Evolutionary conservation across 2,113 vertebrate genomes (phyloP).

Genomic region (Henicopernis longicauda): DNA sequence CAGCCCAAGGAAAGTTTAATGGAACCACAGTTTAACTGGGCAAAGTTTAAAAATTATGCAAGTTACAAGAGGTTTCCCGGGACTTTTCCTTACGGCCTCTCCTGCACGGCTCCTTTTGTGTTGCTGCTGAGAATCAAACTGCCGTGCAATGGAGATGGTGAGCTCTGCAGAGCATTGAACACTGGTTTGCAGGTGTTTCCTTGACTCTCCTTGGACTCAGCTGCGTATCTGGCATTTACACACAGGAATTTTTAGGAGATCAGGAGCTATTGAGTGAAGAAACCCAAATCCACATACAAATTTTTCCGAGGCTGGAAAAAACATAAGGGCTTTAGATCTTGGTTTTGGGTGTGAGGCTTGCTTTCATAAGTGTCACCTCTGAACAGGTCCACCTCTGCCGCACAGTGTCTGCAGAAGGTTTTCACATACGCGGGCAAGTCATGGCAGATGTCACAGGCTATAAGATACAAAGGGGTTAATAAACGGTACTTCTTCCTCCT

Average conservation of each 20-base stretch:
- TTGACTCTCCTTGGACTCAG: not conserved
- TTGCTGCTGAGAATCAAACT: not conserved
- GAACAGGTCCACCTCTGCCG: not conserved
- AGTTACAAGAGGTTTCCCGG: not conserved
- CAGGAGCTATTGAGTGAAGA: not conserved
- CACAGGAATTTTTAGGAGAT: not conserved
- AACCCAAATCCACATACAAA: not conserved
- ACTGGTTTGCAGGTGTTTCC: not conserved
- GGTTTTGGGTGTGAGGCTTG: not conserved
- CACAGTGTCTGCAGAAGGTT: not conserved
- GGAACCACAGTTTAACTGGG: constrained; percentile 14
- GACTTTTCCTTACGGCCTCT: not conserved
- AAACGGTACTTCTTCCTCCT: not conserved
- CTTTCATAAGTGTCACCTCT: not conserved
- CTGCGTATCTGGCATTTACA: not conserved
- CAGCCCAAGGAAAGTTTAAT: constrained; percentile 31
- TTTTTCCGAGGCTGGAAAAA: not conserved
- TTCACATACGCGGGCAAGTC: not conserved
- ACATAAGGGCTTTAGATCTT: not conserved
- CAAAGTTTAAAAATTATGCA: not conserved
- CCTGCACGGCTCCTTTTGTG: rapidly evolving
- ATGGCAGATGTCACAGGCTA: not conserved
- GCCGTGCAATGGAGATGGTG: rapidly evolving
- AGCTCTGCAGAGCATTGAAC: not conserved
- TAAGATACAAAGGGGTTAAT: not conserved